Conservation (phyloP, 2,797 vertebrate species). For the Cichlasoma orientale region DNA sequence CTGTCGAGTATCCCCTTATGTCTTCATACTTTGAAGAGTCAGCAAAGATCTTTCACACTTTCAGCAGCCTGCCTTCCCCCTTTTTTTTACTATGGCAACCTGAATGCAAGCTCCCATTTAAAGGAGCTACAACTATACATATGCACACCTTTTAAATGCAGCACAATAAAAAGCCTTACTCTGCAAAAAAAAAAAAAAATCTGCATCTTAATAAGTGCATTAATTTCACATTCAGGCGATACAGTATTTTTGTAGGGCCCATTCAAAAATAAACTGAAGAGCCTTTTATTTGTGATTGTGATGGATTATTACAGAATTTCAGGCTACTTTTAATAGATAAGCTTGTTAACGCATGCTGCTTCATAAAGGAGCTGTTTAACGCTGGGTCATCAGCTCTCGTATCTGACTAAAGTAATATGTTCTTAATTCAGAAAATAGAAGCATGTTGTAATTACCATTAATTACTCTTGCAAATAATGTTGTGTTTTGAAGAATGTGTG, state of each 20-base stretch:
- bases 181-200: conserved; percentile 44
- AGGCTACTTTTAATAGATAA: conserved; percentile 28
- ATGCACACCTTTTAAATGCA: conserved; percentile 19
- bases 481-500: background rate
- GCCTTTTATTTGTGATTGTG: conserved; percentile 58
- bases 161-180: conserved; percentile 51
- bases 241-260: conserved; percentile 38
- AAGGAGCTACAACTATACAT: background rate
- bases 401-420: conserved; percentile 7
- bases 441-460: conserved; percentile 10
- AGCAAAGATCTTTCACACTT: conserved; percentile 45
- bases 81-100: background rate
- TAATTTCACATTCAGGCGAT: conserved; percentile 59
- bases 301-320: conserved; percentile 51
- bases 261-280: conserved; percentile 40
- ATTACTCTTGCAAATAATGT: conserved; percentile 11
- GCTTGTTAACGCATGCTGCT: conserved; percentile 14
- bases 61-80: conserved; percentile 10
- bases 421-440: conserved; percentile 8
- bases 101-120: conserved; percentile 18
- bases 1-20: background rate
- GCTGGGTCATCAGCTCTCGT: conserved; percentile 7
- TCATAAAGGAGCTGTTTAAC: conserved; percentile 6
- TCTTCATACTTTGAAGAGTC: conserved; percentile 41
- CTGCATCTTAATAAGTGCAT: conserved; percentile 61